Conservation (phyloP, 2,888 invertebrate species). For the Patella depressa region DNA sequence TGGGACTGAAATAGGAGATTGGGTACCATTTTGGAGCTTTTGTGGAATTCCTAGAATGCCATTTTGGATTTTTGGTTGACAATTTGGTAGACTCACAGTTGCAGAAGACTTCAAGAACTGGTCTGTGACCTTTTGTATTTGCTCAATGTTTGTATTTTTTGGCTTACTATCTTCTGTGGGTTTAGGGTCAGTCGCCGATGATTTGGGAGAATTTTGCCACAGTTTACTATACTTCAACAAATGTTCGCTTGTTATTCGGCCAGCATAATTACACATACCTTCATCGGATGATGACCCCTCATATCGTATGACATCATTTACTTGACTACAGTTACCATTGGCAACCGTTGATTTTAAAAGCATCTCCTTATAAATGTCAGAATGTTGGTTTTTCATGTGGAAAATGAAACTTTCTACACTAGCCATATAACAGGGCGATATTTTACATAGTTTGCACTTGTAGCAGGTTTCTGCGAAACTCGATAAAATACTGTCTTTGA, state of each 20-base stretch:
- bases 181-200: conserved; percentile 12
- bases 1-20: neutral
- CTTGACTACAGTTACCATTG: neutral
- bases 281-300: neutral
- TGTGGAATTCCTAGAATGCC: neutral
- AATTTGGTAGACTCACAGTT: neutral
- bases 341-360: neutral
- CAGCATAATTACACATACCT: neutral
- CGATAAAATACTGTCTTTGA: neutral
- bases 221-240: conserved; percentile 4
- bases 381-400: conserved; percentile 53
- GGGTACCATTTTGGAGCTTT: neutral
- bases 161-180: conserved; percentile 2
- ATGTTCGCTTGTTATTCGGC: neutral
- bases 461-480: conserved; percentile 59
- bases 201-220: conserved; percentile 8
- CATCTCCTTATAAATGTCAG: conserved; percentile 23
- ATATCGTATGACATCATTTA: neutral
- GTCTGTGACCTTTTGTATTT: conserved; percentile 48
- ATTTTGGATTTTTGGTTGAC: neutral
- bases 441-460: conserved; percentile 60
- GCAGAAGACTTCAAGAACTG: conserved; percentile 39
- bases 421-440: conserved; percentile 49
- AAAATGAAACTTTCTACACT: conserved; percentile 52
- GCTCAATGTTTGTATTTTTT: conserved; percentile 24